Evolutionary conservation across 2,888 invertebrate species (phyloP).

Genomic region (Acheta domesticus): DNA sequence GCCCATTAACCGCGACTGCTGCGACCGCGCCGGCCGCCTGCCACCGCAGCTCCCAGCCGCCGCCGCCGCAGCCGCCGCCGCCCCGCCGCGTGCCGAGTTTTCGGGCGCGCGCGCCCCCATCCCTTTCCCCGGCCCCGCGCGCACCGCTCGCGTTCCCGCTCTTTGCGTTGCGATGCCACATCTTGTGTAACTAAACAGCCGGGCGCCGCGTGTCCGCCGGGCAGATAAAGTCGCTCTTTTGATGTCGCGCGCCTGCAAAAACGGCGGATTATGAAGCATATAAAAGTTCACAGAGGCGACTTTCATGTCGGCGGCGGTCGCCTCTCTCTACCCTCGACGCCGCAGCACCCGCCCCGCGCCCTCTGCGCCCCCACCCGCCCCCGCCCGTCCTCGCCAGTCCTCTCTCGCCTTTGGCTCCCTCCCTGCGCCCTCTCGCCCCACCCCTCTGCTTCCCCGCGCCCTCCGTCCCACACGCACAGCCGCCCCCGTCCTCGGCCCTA

Average conservation of each 20-base stretch:
- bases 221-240: conserved; percentile 2
- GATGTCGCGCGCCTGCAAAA: background rate
- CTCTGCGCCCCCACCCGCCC: background rate
- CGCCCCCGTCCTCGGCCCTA: too few species aligned
- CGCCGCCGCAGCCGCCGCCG: background rate
- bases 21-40: background rate
- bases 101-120: background rate
- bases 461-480: background rate
- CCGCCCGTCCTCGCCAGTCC: background rate
- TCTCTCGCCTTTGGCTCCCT: background rate
- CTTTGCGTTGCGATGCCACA: conserved; percentile 1
- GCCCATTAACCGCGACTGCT: background rate
- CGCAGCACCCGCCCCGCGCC: background rate
- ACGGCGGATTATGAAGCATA: background rate
- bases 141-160: background rate
- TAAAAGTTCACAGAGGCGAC: conserved; percentile 5
- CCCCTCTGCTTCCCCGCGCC: background rate
- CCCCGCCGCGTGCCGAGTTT: background rate
- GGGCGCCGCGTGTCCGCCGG: background rate
- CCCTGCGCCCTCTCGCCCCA: background rate
- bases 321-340: background rate
- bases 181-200: conserved; percentile 10
- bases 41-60: background rate
- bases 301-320: conserved; percentile 4
- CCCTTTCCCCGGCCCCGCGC: background rate